Base-by-base conservation (phyloP, 2,113 vertebrate genomes). In the Myocastor coypus region DNA sequence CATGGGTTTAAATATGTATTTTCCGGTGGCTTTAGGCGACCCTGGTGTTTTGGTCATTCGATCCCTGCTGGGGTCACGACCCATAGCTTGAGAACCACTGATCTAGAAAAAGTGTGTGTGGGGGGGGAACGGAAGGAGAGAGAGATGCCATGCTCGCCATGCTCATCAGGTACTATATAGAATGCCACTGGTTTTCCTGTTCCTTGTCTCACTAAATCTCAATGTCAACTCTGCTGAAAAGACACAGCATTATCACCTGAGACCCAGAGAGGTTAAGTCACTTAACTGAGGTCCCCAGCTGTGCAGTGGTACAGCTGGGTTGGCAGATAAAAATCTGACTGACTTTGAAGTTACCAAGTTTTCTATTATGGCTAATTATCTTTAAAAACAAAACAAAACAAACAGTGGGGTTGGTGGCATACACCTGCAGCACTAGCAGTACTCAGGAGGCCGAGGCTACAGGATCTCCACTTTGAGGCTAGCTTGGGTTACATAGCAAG, bases 161-260 rank as follows among this genome's bases (percentile, higher is more conserved):
- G 19, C 4, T 57, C 77, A 63, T 37, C 7, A 37, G 52, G 46
- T 50, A 40, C 40, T 64, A 24, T 20, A 2, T 9, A 46, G n/a
- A 8, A 3, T 68, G 24, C 17, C 13, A 8, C n/a, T 75, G 55
- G 28, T 52, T 68, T 78, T 57, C 11, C 22, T 10, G 2, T 7
- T 50, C 40, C 34, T 52, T 30, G n/a, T 89, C 22, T 83, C 89
- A 26, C 16, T 80, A 46, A 92, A 89, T 95, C 89, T 95, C 37
- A 20, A 3, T 6, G n/a, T 71, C 42, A 52, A 32, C 73, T 61
- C 64, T 66, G 52, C 55, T 75, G 46, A 64, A 82, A 85, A 85
- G 20, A 9, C 9, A 40, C 10, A 26, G 71, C 50, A 26, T 71
- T 88, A 42, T 63, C 52, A 75, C 73, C 61, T 80, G 83, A 92